Base-by-base conservation (phyloP, 2,797 vertebrate genomes). In the Sylvilagus floridanus region DNA sequence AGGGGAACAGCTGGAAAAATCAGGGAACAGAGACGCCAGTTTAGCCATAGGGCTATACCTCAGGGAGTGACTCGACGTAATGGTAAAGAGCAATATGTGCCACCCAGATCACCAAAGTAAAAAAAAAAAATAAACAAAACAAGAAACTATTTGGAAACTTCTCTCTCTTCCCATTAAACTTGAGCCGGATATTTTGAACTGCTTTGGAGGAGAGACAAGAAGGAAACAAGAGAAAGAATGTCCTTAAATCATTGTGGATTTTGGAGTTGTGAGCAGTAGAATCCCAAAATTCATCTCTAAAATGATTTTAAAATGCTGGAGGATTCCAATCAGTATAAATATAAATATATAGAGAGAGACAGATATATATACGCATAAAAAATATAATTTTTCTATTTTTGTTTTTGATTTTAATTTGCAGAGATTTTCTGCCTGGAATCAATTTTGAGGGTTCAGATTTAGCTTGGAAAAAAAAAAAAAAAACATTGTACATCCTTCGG, bases 261-360 rank as follows among this genome's bases (percentile, higher is more conserved):
- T 97, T 98, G 95, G 94, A 95, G 81, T 90, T 90, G 94, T 89
- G 96, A 97, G 90, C 63, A 78, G 63, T 92, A 93, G 95, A 96
- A 97, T 97, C 97, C 98, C 96, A 97, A 98, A 98, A 98, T 98
- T 98, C 98, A 98, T 98, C 98, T 98, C 98, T 96, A 57, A 98
- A 98, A 94, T 97, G 96, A 98, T 98, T 98, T 98, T 87, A 95
- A 98, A 98, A 98, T 98, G 98, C 98, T 98, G 98, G 98, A 98
- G 98, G 98, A 98, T 98, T 98, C 97, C 97, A 98, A 98, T 98
- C 98, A 95, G 96, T 98, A 98, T 98, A 98, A 98, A 98, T 98
- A 97, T 96, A 97, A 97, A 95, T 37, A 98, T 86, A 98, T 94
- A 98, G 97, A 98, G 96, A 98, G 97, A 97, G 37, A 6, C 97